Base-by-base conservation (phyloP, 2,113 vertebrate genomes). In the Piprites chloris region DNA sequence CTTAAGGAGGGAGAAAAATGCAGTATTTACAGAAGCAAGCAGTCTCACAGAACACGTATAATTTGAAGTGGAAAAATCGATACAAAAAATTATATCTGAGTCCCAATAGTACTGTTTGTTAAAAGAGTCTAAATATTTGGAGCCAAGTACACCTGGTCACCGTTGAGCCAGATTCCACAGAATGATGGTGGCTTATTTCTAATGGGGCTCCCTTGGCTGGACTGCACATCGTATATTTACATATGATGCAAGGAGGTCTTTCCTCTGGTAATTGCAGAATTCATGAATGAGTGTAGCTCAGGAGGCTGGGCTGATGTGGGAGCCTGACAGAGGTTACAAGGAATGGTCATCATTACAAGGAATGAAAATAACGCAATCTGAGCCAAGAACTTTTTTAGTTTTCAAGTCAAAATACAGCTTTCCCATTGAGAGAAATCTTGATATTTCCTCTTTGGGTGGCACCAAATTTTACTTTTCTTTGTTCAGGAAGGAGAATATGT, bases 201-300 rank as follows among this genome's bases (percentile, higher is more conserved):
- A 26, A 6, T 7, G 3, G 5, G 42, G 27, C 12, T 78, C 20
- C 35, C 47, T 44, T 42, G 27, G 8, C 62, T 61, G 39, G 32
- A 24, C 35, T 49, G 53, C 35, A 32, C 30, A 32, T n/a, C 30
- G 32, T 46, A 1, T 8, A 42, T 55, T 71, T 35, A 15, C 0
- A 0, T 11, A 2, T 5, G 46, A 33, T 19, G 27, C 28, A 55
- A 63, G 15, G 22, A 66, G 17, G 1, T 49, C 24, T 37, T n/a
- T 18, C 6, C n/a, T 65, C 41, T 47, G 41, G 33, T 13, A 39
- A 42, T 21, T 30, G 41, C 20, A 62, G 41, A 8, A 44, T 61
- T 61, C 79, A 55, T 15, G 46, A 46, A 11, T 10, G 32, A 73
- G 17, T 3, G 35, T 8, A 23, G 32, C 62, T 35, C 2, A 5